A percentile compares a stretch with the other conserved stretches of the same genome.
Evolutionary conservation across 2,888 invertebrate genomes (phyloP).

Genomic region (Clistopyga incitator): DNA sequence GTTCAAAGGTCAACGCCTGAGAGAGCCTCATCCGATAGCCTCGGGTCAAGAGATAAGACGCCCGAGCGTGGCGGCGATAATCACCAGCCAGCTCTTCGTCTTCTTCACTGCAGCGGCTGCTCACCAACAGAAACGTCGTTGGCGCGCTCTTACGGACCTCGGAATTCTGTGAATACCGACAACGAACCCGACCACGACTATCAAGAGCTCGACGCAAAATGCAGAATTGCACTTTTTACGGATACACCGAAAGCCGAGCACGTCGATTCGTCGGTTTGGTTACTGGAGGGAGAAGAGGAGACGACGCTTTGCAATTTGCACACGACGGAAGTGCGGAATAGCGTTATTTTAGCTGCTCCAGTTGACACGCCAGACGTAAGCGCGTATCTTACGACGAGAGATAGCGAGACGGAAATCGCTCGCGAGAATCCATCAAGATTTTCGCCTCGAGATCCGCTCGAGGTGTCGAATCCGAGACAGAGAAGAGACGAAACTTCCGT

Average conservation of each 20-base stretch:
- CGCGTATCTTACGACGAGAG: not conserved
- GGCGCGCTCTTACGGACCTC: conserved; percentile 56
- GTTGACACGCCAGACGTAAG: not conserved
- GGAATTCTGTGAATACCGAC: conserved; percentile 46
- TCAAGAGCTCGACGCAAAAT: conserved; percentile 71
- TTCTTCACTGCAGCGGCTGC: conserved; percentile 52
- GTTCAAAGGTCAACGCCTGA: conserved; percentile 37
- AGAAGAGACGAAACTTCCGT: not conserved
- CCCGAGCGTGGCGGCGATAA: not conserved
- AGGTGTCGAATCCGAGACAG: not conserved
- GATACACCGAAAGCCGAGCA: conserved; percentile 63
- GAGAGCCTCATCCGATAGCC: conserved; percentile 66
- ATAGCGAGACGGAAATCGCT: conserved; percentile 17
- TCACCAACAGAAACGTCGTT: conserved; percentile 50
- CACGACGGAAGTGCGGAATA: conserved; percentile 45
- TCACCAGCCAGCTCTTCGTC: not conserved
- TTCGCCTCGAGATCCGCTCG: not conserved
- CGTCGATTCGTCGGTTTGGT: conserved; percentile 15
- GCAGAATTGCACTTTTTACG: conserved; percentile 75
- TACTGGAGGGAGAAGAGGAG: conserved; percentile 40
- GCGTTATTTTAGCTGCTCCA: conserved; percentile 14
- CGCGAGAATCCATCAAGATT: not conserved
- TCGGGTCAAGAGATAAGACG: conserved; percentile 64
- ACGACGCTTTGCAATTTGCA: conserved; percentile 29
- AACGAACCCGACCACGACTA: conserved; percentile 49